These are phyloP conservation scores for Poecilia wingei DNA, from an alignment of 2,797 vertebrate genomes.

Conservation along the genomic window DNA sequence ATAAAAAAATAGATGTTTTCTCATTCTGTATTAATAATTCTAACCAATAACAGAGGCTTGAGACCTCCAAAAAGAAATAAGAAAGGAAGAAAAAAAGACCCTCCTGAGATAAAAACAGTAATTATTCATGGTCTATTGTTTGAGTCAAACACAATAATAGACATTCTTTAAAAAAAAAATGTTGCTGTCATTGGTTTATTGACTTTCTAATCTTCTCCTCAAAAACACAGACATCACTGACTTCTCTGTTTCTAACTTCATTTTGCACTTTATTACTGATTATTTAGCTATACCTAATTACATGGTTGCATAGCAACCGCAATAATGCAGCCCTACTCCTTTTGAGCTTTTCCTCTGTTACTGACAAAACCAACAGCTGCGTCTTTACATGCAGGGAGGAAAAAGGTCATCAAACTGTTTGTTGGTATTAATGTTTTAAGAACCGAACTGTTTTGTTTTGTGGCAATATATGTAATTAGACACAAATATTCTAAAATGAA, in stretches of 20 bases:
- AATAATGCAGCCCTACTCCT: conserved; percentile 4
- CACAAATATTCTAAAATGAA: not conserved
- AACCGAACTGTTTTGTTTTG: conserved; percentile 7
- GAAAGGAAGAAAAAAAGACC: not conserved
- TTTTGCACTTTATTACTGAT: conserved; percentile 7
- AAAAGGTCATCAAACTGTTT: not conserved
- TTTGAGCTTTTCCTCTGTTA: conserved; percentile 15
- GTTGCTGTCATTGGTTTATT: not conserved
- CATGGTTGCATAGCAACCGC: conserved; percentile 36
- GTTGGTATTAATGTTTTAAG: conserved; percentile 3
- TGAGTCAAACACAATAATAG: not conserved
- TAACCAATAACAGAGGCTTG: not conserved
- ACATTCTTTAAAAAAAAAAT: not conserved
- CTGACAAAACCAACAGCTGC: conserved; percentile 27
- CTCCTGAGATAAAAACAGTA: not conserved
- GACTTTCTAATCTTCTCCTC: conserved; percentile 7
- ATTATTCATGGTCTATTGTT: not conserved
- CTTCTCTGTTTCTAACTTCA: conserved; percentile 13
- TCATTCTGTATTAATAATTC: not conserved
- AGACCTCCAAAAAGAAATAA: not conserved
- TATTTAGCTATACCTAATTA: conserved; percentile 31
- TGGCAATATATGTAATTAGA: not conserved
- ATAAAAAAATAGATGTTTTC: not conserved
- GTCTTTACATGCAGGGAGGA: conserved; percentile 16
- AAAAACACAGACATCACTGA: conserved; percentile 14